Evolutionary conservation across 2,797 vertebrate species (phyloP), one percentile per base, ranked within the genome.

Genomic region (Anomalospiza imberbis): DNA sequence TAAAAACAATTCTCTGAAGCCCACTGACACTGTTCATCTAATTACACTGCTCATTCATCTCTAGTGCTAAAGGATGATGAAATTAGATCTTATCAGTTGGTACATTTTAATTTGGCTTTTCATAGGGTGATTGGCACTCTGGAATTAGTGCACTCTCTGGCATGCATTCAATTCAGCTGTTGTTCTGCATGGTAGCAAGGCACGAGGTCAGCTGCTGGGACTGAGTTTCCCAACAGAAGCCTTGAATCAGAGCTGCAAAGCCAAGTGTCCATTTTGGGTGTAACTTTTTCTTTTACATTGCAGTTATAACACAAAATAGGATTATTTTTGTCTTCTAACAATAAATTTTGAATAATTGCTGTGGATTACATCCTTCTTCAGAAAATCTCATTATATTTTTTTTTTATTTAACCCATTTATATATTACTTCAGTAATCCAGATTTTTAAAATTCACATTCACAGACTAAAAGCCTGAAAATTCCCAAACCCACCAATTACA

Each of bases 21-120:
- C 80, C 53, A 34, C 68, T 22, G 53, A 74, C 83, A 45, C 34
- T 4, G 34, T 65, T 61, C 7, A 6, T 29, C 70, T 75, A 85
- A 95, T 93, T 89, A 89, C 24, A 17, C 51, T 36, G 84, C 51
- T 91, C 89, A 75, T 75, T 96, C 73, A 54, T 65, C 70, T 88
- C 92, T 5, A 54, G 36, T 53, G 26, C 88, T 44, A 66, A 31
- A 68, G 58, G 44, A 85, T 72, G 76, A 91, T 78, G 83, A 89
- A 95, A 95, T 95, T 72, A 93, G 62, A 47, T 34, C 48, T 89
- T 89, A 66, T 81, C 92, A 92, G 58, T 19, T 18, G 29, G 54
- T 48, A 61, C 82, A n/a, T 58, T 93, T 92, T 71, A 58, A 91
- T 88, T 92, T 76, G 28, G 15, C 32, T 93, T 92, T 85, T 80